A percentile compares a stretch with the other conserved stretches of the same genome.
Conservation (phyloP, 2,888 invertebrate genomes). For the Neoscelio sp. region DNA sequence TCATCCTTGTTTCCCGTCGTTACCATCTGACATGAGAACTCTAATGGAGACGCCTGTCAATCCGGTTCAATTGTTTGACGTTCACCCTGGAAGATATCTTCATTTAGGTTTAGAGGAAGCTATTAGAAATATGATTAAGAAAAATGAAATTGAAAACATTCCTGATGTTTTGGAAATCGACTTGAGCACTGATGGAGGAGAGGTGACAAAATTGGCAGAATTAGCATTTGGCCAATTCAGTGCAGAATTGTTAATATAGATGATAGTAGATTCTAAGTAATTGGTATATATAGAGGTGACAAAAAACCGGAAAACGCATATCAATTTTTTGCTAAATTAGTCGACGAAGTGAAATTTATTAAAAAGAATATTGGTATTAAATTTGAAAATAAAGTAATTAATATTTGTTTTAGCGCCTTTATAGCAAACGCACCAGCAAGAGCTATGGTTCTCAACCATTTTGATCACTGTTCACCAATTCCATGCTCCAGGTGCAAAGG, state of each 20-base stretch:
- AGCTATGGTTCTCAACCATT: constrained; percentile 18
- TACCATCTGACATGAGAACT: constrained; percentile 49
- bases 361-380: constrained; percentile 6
- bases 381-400: background rate
- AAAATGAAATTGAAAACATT: background rate
- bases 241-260: constrained; percentile 7
- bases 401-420: background rate
- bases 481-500: too few species aligned
- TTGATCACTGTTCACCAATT: too few species aligned
- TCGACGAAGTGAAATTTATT: background rate
- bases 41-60: constrained; percentile 41
- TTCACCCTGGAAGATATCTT: constrained; percentile 47
- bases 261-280: constrained; percentile 1
- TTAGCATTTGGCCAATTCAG: constrained; percentile 33
- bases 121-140: constrained; percentile 4
- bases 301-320: constrained; percentile 20
- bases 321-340: constrained; percentile 17
- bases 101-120: constrained; percentile 45
- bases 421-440: constrained; percentile 28
- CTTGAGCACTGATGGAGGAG: constrained; percentile 26
- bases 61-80: constrained; percentile 22
- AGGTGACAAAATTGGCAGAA: constrained; percentile 4
- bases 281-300: constrained; percentile 21
- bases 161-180: constrained; percentile 17
- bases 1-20: constrained; percentile 32